Base-by-base conservation (phyloP, 2,888 invertebrate genomes). In the Megalurothrips usitatus region DNA sequence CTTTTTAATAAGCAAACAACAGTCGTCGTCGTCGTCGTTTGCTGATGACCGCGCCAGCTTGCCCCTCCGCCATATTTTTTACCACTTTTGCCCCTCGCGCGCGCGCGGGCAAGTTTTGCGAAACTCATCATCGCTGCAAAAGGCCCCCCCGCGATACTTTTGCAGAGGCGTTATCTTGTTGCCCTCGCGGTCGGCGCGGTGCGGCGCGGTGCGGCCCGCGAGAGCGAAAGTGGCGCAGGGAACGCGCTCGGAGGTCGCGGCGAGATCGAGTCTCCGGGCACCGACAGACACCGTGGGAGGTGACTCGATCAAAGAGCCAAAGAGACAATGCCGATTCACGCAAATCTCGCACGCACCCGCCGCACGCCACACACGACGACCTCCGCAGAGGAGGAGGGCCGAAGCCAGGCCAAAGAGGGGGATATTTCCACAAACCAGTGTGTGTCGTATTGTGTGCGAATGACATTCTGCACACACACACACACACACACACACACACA, bases 1-100 rank as follows among this genome's bases (percentile, higher is more conserved):
- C 68, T 68, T 68, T 68, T 68, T 68, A 68, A 68, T 68, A 68
- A 68, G 68, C 68, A 4, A 52, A 52, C 52, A 52, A 52, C 52
- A 19, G 52, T 52, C 52, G 12, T 19, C 11, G 68, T 14, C 58
- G n/a, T 12, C n/a, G 63, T 1, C n/a, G 63, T 63, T n/a, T 6
- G 11, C 68, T 68, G 68, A 68, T 68, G 68, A 68, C 68, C 68
- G 23, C 6, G 68, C 68, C 63, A n/a, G 63, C 63, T 12, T 17
- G 23, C n/a, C 12, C 52, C 6, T 1, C 63, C 58, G 68, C 11
- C 26, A 8, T 23, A 68, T 68, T 68, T 68, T 68, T 68, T 23
- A 68, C 68, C 68, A 68, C 68, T 23, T 68, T 19, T 52, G 52
- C 52, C 12, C 52, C 52, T 6, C 34, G 34, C 34, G 34, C 14